Evolutionary conservation across 1,140 invertebrate genomes (phyloP).

Genomic region (Megathymus violae): DNA sequence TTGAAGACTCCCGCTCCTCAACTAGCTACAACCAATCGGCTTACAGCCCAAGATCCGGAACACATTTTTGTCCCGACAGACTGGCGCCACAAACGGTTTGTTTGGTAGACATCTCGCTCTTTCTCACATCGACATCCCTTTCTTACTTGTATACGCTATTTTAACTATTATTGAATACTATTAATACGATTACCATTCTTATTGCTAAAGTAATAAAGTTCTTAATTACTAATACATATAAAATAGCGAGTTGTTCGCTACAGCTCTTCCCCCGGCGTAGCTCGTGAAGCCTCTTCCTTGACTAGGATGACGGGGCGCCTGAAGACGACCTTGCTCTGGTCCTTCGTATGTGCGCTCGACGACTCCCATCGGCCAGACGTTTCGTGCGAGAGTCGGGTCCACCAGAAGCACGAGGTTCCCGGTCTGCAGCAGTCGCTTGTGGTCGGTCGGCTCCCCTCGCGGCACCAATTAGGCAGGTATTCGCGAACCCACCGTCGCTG

Average conservation of each 20-base stretch:
- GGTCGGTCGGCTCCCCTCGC: neutral
- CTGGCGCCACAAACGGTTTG: no score
- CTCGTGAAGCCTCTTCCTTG: slow-evolving; percentile 10
- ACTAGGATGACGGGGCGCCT: slow-evolving; percentile 3
- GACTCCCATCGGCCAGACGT: slow-evolving; percentile 11
- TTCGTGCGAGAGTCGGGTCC: neutral
- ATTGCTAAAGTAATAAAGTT: no score
- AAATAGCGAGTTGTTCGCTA: neutral
- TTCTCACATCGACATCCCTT: no score
- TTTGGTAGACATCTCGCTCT: no score
- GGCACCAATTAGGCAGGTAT: slow-evolving; percentile 13
- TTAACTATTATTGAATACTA: no score
- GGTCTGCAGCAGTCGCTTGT: neutral
- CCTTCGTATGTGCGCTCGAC: slow-evolving; percentile 3
- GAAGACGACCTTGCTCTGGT: neutral
- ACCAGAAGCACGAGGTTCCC: neutral
- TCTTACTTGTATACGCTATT: no score
- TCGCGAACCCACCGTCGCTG: neutral
- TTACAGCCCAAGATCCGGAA: no score
- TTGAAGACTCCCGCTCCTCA: no score
- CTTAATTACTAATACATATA: no score
- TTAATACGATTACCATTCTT: no score
- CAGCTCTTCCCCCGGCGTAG: slow-evolving; percentile 15
- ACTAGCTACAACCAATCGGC: no score
- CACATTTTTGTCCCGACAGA: no score